phyloP scores from a whole-genome alignment of 2,797 vertebrate genomes.

The Sebastes goodei region DNA sequence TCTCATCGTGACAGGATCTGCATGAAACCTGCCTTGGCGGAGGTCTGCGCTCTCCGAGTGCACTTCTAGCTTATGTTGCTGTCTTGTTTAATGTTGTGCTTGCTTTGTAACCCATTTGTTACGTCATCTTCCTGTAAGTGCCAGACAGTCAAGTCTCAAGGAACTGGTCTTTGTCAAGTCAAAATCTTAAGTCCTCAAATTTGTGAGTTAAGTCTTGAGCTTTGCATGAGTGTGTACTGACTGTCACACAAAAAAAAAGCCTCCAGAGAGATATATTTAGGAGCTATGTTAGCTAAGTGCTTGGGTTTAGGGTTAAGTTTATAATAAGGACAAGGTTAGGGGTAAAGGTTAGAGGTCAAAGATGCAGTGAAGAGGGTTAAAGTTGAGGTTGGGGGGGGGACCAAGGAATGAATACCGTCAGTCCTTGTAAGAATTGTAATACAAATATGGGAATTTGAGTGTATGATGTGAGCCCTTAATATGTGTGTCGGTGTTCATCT shows the following conservation, averaged over 20 bases:
- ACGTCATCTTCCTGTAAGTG: no score
- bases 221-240: not conserved
- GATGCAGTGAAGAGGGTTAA: slow-evolving; percentile 16
- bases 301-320: slow-evolving; percentile 31
- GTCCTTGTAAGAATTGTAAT: not conserved
- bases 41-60: no score
- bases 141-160: no score
- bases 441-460: not conserved
- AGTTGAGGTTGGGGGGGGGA: not conserved
- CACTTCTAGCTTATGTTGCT: no score
- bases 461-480: not conserved
- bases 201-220: not conserved
- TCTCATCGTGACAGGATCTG: rapidly evolving
- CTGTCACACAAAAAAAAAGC: not conserved
- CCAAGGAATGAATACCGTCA: slow-evolving; percentile 11
- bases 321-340: slow-evolving; percentile 42
- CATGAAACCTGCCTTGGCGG: no score
- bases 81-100: no score
- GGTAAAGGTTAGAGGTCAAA: slow-evolving; percentile 46
- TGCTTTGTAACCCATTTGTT: no score
- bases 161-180: no score
- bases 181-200: not conserved
- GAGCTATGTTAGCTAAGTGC: slow-evolving; percentile 7
- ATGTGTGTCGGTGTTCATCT: not conserved
- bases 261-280: slow-evolving; percentile 1